phyloP scores from a whole-genome alignment of 53 echinoderm and acorn worm genomes.

The Luidia sarsii region DNA sequence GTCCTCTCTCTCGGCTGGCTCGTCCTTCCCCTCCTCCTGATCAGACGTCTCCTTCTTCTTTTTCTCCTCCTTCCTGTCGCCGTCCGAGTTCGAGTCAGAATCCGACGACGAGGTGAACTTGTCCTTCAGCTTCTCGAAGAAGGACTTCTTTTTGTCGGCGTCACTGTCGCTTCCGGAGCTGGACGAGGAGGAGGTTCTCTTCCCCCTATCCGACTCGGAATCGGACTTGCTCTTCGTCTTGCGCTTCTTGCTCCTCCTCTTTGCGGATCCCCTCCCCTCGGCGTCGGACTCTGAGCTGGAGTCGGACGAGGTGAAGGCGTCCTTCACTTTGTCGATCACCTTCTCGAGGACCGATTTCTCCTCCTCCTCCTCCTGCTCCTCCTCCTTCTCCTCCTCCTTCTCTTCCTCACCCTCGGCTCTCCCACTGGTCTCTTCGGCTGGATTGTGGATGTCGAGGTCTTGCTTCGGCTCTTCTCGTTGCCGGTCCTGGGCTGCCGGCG shows the following conservation, averaged over 20 bases:
- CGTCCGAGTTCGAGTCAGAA: neutral
- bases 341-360: constrained; percentile 23
- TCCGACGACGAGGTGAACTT: neutral
- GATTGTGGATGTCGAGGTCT: neutral
- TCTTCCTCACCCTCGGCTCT: neutral
- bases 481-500: neutral
- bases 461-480: neutral
- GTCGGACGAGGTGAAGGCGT: constrained; percentile 22
- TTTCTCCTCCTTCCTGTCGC: neutral
- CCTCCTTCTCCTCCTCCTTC: constrained; percentile 2
- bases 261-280: neutral
- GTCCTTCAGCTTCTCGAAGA: constrained; percentile 26
- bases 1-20: neutral
- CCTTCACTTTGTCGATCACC: constrained; percentile 14
- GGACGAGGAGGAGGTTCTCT: too few relatives aligned
- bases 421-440: neutral
- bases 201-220: neutral
- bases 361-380: constrained; percentile 1
- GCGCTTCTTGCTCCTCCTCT: constrained; percentile 2
- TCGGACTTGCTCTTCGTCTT: neutral
- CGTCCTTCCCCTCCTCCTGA: neutral
- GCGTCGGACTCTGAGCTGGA: constrained; percentile 23
- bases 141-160: neutral
- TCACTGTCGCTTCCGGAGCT: neutral
- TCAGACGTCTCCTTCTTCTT: neutral